phyloP scores from a whole-genome alignment of 92 coral and sea anemone genomes.

The Galaxea fascicularis region DNA sequence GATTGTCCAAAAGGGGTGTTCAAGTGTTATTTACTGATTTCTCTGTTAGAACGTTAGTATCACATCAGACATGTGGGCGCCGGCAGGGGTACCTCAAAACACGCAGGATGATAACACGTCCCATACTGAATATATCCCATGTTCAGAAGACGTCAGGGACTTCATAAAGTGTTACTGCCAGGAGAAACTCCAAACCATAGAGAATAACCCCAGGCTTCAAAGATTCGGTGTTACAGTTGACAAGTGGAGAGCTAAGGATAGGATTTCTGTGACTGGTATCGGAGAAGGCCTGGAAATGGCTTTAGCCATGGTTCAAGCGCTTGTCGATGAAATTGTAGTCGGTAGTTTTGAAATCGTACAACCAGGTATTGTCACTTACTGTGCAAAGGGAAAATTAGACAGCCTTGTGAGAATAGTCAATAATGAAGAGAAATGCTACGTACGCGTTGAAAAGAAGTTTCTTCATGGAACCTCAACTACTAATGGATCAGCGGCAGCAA shows the following conservation, averaged over 20 bases:
- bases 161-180: neutral
- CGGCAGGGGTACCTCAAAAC: neutral
- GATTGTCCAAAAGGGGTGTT: too few species aligned
- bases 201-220: neutral
- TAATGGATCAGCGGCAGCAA: too few species aligned
- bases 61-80: neutral
- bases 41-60: too few species aligned
- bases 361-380: slow-evolving; percentile 9
- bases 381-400: slow-evolving; percentile 10
- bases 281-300: neutral
- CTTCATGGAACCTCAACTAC: neutral
- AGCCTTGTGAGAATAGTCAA: slow-evolving; percentile 5
- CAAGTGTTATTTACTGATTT: too few species aligned
- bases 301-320: neutral
- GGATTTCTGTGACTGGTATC: slow-evolving; percentile 4
- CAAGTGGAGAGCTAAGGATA: neutral
- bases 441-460: slow-evolving; percentile 4
- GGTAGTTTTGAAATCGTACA: slow-evolving; percentile 14
- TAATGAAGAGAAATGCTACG: slow-evolving; percentile 24
- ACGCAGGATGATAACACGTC: neutral
- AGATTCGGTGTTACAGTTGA: neutral
- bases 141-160: neutral
- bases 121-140: neutral
- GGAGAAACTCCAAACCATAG: slow-evolving; percentile 1
- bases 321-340: slow-evolving; percentile 1